phyloP scores from a whole-genome alignment of 2,888 invertebrate genomes.

The Thera obeliscata region DNA sequence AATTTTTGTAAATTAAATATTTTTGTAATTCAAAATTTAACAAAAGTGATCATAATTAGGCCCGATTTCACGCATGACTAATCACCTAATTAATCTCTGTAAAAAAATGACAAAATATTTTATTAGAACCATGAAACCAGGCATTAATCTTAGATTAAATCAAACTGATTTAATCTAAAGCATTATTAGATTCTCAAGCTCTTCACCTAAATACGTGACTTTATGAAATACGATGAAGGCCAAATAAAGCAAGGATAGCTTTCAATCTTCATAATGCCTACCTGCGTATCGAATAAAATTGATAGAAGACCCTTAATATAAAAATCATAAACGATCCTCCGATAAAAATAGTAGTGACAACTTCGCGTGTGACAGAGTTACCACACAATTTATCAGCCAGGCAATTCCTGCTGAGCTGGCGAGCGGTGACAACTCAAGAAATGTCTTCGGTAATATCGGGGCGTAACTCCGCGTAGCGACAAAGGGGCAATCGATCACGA shows the following conservation, averaged over 20 bases:
- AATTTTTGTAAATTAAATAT: too few relatives aligned
- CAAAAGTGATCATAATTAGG: too few relatives aligned
- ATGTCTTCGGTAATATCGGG: conserved; percentile 65
- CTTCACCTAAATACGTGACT: background rate
- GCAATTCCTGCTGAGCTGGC: conserved; percentile 63
- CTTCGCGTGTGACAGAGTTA: conserved; percentile 48
- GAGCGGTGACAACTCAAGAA: conserved; percentile 68
- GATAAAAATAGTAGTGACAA: conserved; percentile 33
- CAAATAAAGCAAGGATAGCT: background rate
- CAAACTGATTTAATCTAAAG: too few relatives aligned
- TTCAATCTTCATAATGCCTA: background rate
- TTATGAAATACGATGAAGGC: background rate
- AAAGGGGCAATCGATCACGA: conserved; percentile 78
- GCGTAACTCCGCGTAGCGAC: conserved; percentile 59
- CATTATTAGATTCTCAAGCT: background rate
- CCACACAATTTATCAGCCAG: conserved; percentile 63
- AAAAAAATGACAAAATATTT: too few relatives aligned
- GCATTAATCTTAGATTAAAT: too few relatives aligned
- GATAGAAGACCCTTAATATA: conserved; percentile 1
- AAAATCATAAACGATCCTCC: conserved; percentile 12
- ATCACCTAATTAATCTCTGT: too few relatives aligned
- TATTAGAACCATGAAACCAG: too few relatives aligned
- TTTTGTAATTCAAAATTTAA: too few relatives aligned
- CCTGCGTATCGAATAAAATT: background rate
- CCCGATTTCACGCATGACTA: too few relatives aligned